phyloP scores from a whole-genome alignment of 2,113 vertebrate genomes.

The Nothobranchius furzeri region DNA sequence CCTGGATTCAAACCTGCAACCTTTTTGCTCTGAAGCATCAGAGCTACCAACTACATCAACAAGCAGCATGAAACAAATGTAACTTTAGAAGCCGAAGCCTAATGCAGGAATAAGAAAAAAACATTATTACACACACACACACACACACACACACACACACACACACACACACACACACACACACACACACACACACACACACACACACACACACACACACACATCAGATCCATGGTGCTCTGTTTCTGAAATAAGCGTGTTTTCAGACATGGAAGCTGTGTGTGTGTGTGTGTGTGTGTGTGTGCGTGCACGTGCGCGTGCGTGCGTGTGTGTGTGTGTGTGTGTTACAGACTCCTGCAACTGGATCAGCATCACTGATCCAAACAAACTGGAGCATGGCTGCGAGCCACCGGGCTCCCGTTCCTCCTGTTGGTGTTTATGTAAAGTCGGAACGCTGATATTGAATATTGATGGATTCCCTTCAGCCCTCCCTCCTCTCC shows the following conservation, averaged over 20 bases:
- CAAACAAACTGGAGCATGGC: conserved; percentile 21
- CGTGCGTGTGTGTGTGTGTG: conserved; percentile 1
- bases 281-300: conserved; percentile 19
- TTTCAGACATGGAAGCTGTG: conserved; percentile 11
- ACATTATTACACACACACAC: too few species aligned
- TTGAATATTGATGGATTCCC: conserved; percentile 64
- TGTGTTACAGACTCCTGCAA: conserved; percentile 34
- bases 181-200: too few species aligned
- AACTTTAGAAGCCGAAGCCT: too few species aligned
- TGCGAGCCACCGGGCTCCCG: conserved; percentile 34
- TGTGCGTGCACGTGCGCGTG: background rate
- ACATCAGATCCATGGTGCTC: conserved; percentile 1
- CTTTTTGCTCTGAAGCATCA: too few species aligned
- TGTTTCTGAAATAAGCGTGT: conserved; percentile 4
- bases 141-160: too few species aligned
- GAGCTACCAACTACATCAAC: too few species aligned
- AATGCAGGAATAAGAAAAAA: too few species aligned
- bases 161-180: too few species aligned
- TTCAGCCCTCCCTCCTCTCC: conserved; percentile 19
- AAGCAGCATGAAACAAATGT: background rate
- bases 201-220: too few species aligned
- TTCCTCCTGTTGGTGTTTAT: conserved; percentile 21
- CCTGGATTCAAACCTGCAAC: too few species aligned
- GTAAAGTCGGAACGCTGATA: conserved; percentile 51
- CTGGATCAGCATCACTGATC: conserved; percentile 42